Evolutionary conservation across 1,140 invertebrate genomes (phyloP).

Genomic region (Dendroctonus ponderosae): DNA sequence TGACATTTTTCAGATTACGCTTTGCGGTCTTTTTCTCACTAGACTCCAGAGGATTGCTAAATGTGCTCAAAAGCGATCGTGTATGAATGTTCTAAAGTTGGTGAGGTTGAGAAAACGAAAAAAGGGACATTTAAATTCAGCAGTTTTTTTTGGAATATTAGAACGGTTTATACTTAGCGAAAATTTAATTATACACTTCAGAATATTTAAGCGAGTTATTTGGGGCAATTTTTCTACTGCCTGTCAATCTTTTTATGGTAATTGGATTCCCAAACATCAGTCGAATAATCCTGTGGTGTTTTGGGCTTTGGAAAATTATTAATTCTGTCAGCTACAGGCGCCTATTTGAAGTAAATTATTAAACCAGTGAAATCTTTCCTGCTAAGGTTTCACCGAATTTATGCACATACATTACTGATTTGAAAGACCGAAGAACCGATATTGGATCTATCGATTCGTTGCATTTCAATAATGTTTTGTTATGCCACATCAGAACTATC

Average conservation of each 20-base stretch:
- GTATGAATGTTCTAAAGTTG: too few species aligned
- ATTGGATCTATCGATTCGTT: slow-evolving; percentile 2
- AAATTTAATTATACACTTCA: slow-evolving; percentile 3
- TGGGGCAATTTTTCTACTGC: background rate
- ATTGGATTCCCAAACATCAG: slow-evolving; percentile 9
- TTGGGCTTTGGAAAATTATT: slow-evolving; percentile 9
- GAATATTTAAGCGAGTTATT: slow-evolving; percentile 1
- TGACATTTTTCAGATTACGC: too few species aligned
- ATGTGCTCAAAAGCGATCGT: too few species aligned
- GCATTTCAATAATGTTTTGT: background rate
- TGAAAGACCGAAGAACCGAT: slow-evolving; percentile 4
- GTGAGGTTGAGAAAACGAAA: too few species aligned
- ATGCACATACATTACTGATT: slow-evolving; percentile 18
- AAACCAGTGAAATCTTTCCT: slow-evolving; percentile 9
- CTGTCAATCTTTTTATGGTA: slow-evolving; percentile 14
- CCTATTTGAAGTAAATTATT: slow-evolving; percentile 19
- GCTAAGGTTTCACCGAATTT: slow-evolving; percentile 10
- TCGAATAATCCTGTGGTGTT: slow-evolving; percentile 14
- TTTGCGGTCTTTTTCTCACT: too few species aligned
- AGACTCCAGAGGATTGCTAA: too few species aligned
- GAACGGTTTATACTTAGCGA: background rate
- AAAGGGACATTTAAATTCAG: too few species aligned
- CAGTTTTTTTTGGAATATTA: too few species aligned
- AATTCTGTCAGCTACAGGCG: slow-evolving; percentile 20
- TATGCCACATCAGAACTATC: background rate